Percentiles rank a stretch among this genome's conserved stretches.
Evolutionary conservation across 2,888 invertebrate species (phyloP).

Genomic region (Acleris cristana): DNA sequence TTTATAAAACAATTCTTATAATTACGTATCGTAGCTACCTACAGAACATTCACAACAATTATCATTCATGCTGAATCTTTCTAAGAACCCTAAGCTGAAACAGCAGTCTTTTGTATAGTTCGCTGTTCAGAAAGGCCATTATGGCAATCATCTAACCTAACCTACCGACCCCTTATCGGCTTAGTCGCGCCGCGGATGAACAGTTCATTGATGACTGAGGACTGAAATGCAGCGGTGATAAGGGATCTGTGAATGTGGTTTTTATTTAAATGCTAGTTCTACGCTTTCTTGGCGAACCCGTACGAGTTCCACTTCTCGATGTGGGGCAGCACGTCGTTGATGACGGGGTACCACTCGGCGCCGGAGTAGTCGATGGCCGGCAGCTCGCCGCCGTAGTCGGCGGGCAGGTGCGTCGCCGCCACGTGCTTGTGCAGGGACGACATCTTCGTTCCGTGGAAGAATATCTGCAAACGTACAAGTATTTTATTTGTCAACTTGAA

Average conservation of each 20-base stretch:
- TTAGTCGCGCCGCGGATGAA: constrained; percentile 5
- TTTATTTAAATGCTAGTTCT: constrained; percentile 41
- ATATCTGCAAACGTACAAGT: constrained; percentile 84
- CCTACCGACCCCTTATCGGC: constrained; percentile 33
- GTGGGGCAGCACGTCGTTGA: constrained; percentile 86
- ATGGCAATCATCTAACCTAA: constrained; percentile 41
- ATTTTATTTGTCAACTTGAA: background rate
- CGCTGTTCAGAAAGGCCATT: constrained; percentile 36
- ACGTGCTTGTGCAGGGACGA: constrained; percentile 89
- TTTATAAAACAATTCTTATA: constrained; percentile 16
- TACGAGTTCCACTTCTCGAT: constrained; percentile 87
- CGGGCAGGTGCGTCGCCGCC: constrained; percentile 87
- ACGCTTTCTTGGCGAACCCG: constrained; percentile 84
- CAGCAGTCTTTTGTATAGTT: constrained; percentile 14
- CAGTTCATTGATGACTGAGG: constrained; percentile 14
- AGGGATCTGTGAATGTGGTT: background rate
- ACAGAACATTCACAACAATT: constrained; percentile 17
- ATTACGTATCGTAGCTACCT: constrained; percentile 20
- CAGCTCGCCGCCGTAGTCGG: constrained; percentile 89
- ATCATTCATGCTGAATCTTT: constrained; percentile 18
- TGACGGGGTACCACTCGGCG: constrained; percentile 90
- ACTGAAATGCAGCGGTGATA: constrained; percentile 7
- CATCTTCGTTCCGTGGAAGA: constrained; percentile 93
- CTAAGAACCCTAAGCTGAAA: constrained; percentile 26
- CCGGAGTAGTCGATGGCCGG: constrained; percentile 91